These are phyloP conservation scores for Orthonychiurus folsomi DNA, from an alignment of 2,888 invertebrate species.

Conservation along the genomic window DNA sequence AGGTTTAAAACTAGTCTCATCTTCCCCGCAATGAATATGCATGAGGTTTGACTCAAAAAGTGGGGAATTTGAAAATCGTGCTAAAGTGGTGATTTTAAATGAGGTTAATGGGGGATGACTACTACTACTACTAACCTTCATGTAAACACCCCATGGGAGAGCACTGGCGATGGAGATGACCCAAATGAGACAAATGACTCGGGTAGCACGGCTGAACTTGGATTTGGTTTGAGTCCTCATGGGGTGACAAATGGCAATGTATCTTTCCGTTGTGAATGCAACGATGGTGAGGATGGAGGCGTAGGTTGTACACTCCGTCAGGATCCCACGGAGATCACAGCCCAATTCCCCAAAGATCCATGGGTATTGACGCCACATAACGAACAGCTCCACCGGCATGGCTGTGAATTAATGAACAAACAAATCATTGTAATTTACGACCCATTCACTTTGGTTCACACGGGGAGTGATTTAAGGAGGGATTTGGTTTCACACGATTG, in stretches of 20 bases:
- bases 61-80: no score
- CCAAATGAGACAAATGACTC: conserved; percentile 47
- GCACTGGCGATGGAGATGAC: conserved; percentile 44
- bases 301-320: conserved; percentile 47
- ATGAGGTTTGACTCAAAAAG: no score
- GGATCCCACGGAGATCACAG: conserved; percentile 46
- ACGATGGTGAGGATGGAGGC: conserved; percentile 48
- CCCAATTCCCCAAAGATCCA: conserved; percentile 45
- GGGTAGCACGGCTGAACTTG: conserved; percentile 42
- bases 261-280: conserved; percentile 45
- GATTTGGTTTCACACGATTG: no score
- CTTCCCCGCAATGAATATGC: no score
- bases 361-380: conserved; percentile 47
- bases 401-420: conserved; percentile 41
- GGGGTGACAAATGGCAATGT: conserved; percentile 48
- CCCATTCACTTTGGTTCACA: no score
- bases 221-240: conserved; percentile 42
- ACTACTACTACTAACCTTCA: conserved; percentile 29
- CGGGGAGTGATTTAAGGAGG: no score
- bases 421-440: no score
- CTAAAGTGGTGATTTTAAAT: no score
- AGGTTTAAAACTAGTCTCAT: no score
- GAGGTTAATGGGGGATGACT: background rate
- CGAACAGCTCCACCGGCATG: conserved; percentile 46
- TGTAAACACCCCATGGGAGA: conserved; percentile 42